Percentiles rank a stretch among this genome's conserved stretches.
Evolutionary conservation across 2,888 invertebrate genomes (phyloP).

Genomic region (Anthophora plumipes): DNA sequence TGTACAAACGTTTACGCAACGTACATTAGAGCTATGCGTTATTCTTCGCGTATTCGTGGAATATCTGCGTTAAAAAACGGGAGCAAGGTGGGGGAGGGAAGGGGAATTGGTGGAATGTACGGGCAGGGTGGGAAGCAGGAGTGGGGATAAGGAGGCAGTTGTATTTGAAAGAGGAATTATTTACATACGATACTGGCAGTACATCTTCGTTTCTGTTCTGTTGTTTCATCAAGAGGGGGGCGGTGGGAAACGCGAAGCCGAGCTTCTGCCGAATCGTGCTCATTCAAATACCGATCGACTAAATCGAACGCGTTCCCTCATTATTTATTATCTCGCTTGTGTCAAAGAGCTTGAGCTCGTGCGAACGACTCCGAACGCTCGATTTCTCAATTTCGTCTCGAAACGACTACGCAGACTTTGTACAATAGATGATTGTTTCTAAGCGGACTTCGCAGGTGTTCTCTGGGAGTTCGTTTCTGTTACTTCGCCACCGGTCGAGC

Average conservation of each 20-base stretch:
- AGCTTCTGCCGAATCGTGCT: constrained; percentile 2
- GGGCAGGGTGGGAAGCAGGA: background rate
- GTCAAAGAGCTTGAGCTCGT: background rate
- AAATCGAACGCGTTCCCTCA: constrained; percentile 17
- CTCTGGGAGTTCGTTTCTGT: constrained; percentile 28
- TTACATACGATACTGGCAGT: constrained; percentile 82
- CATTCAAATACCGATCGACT: constrained; percentile 17
- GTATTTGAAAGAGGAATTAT: constrained; percentile 70
- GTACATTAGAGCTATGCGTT: constrained; percentile 60
- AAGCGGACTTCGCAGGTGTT: constrained; percentile 16
- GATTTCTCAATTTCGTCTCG: constrained; percentile 4
- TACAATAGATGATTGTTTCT: constrained; percentile 33
- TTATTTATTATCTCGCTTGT: background rate
- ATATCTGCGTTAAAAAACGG: constrained; percentile 64
- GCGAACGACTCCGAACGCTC: background rate
- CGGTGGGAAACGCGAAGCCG: constrained; percentile 40
- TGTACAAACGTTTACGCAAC: constrained; percentile 65
- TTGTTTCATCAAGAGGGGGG: constrained; percentile 41
- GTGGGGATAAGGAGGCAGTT: constrained; percentile 4
- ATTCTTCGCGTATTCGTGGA: constrained; percentile 50
- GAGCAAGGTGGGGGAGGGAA: background rate
- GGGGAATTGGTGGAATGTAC: no score
- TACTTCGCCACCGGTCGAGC: constrained; percentile 17
- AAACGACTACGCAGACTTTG: constrained; percentile 38
- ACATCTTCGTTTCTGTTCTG: constrained; percentile 61